These are phyloP conservation scores for Hypomecis atomaria DNA, from an alignment of 2,888 invertebrate species.

Conservation along the genomic window DNA sequence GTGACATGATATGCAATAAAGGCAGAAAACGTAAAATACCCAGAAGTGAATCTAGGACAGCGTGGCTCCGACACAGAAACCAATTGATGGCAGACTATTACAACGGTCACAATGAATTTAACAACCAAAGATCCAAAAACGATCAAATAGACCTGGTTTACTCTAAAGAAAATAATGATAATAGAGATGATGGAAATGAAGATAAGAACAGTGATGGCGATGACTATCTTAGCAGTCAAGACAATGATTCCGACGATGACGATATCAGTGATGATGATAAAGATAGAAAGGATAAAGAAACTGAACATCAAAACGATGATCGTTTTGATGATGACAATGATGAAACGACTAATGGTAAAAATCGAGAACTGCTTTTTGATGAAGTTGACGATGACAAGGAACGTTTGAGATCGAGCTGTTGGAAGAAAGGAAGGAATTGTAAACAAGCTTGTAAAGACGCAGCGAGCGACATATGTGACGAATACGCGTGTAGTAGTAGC, in stretches of 20 bases:
- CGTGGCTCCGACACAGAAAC: background rate
- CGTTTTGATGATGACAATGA: background rate
- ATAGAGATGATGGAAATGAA: background rate
- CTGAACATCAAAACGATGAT: background rate
- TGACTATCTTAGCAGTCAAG: too few species aligned
- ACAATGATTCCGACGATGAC: background rate
- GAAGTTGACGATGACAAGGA: background rate
- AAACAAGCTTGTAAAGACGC: conserved; percentile 5
- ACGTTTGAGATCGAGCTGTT: conserved; percentile 1
- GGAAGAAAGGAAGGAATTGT: conserved; percentile 4
- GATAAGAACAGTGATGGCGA: background rate
- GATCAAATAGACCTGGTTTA: background rate
- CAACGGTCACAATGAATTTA: background rate
- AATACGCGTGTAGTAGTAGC: conserved; percentile 1
- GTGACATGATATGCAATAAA: background rate
- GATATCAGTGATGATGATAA: background rate
- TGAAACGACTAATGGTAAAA: background rate
- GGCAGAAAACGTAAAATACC: background rate
- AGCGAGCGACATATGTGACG: background rate
- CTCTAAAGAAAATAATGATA: background rate
- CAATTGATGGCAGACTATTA: background rate
- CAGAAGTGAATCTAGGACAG: background rate
- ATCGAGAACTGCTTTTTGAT: too few species aligned
- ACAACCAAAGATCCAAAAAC: background rate
- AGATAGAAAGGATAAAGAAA: background rate